phyloP scores from a whole-genome alignment of 2,113 vertebrate species.

The Sebastes fasciatus region DNA sequence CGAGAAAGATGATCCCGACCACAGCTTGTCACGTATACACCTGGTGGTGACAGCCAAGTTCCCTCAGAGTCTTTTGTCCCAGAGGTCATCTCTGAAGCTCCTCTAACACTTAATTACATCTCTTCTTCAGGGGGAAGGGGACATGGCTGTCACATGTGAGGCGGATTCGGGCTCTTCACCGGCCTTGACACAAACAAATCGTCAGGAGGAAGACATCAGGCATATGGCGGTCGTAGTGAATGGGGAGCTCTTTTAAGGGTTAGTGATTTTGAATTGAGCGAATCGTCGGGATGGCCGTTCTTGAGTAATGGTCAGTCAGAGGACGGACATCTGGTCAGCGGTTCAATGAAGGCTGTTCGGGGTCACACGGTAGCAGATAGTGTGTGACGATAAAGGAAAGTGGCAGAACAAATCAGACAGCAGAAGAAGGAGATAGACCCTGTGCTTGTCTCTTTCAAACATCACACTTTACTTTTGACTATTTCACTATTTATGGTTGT shows the following conservation, averaged over 20 bases:
- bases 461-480: neutral
- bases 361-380: neutral
- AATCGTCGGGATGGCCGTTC: neutral
- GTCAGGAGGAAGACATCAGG: slow-evolving; percentile 23
- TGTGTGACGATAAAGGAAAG: neutral
- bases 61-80: slow-evolving; percentile 50
- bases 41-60: slow-evolving; percentile 56
- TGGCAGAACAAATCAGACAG: slow-evolving; percentile 1
- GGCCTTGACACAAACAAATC: slow-evolving; percentile 26
- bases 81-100: slow-evolving; percentile 69
- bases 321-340: slow-evolving; percentile 53
- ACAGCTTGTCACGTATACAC: slow-evolving; percentile 20
- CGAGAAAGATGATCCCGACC: slow-evolving; percentile 69
- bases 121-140: slow-evolving; percentile 22
- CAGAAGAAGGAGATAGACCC: neutral
- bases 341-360: neutral
- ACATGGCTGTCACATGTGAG: slow-evolving; percentile 32
- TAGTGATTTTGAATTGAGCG: slow-evolving; percentile 49
- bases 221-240: slow-evolving; percentile 43
- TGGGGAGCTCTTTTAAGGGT: slow-evolving; percentile 48
- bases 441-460: neutral
- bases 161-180: neutral
- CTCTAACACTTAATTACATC: slow-evolving; percentile 68
- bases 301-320: slow-evolving; percentile 50
- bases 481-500: neutral